Conservation (phyloP, 2,113 vertebrate genomes). For the Oxyura jamaicensis region DNA sequence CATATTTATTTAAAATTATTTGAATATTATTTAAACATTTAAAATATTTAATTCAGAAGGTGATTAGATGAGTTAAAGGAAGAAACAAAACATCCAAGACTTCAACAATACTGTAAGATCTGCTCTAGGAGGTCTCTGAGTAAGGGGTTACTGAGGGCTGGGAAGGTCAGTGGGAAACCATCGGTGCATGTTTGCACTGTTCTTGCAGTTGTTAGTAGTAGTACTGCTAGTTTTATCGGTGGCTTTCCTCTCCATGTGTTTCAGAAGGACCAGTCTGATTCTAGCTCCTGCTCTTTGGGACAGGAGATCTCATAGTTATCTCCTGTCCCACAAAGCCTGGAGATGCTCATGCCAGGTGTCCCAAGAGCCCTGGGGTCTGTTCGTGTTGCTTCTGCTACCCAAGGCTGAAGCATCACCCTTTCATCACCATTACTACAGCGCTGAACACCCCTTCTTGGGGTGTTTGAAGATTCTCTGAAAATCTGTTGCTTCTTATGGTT, state of each 20-base stretch:
- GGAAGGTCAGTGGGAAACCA: neutral
- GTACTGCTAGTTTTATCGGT: neutral
- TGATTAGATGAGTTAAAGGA: neutral
- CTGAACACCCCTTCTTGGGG: too few relatives aligned
- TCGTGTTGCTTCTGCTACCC: neutral
- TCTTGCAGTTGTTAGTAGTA: neutral
- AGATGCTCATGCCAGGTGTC: neutral
- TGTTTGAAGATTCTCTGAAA: neutral
- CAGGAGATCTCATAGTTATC: neutral
- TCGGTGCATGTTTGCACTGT: accelerated
- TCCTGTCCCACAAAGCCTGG: neutral
- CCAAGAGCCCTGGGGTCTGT: neutral
- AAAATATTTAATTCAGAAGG: neutral
- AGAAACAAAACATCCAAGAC: neutral
- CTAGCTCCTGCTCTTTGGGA: neutral
- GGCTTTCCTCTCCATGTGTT: neutral
- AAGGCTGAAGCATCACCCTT: neutral
- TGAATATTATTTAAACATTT: too few relatives aligned
- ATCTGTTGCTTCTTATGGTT: neutral
- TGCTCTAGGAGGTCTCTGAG: neutral
- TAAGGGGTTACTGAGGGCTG: neutral
- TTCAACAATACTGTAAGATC: neutral
- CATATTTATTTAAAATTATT: too few relatives aligned
- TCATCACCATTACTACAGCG: neutral
- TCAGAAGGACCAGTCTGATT: neutral